Evolutionary conservation across 2,797 vertebrate species (phyloP).

Genomic region (Coluber constrictor): DNA sequence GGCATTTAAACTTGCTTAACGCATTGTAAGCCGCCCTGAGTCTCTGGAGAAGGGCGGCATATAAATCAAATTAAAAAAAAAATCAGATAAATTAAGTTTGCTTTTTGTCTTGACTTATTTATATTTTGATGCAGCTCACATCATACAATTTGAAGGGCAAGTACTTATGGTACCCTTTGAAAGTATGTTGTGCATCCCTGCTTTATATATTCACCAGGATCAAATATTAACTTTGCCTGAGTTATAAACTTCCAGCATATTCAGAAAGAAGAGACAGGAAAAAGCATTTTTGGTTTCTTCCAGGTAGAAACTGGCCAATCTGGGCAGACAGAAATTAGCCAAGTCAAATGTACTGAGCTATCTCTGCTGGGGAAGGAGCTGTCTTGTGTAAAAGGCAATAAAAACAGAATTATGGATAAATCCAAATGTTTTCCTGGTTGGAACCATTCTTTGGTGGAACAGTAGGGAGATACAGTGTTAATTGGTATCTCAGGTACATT

Average conservation of each 20-base stretch:
- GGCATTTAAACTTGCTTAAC: neutral
- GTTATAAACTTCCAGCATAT: neutral
- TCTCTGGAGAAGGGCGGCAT: too few relatives aligned
- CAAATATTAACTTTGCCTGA: neutral
- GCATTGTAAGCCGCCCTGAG: too few relatives aligned
- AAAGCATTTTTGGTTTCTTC: neutral
- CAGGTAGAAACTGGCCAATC: neutral
- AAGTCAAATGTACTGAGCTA: neutral
- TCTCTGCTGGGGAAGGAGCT: too few relatives aligned
- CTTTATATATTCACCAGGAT: neutral
- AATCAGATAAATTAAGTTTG: neutral
- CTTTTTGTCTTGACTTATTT: neutral
- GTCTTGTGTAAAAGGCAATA: neutral
- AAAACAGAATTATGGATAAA: neutral
- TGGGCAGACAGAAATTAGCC: neutral
- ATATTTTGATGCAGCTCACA: neutral
- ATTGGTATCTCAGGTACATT: neutral
- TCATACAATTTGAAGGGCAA: neutral
- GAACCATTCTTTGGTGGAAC: neutral
- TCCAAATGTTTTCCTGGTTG: neutral
- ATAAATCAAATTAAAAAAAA: neutral
- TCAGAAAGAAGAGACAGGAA: neutral
- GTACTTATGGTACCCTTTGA: neutral
- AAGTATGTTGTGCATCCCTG: neutral
- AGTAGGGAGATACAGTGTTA: neutral